These are phyloP conservation scores for Neelides folsomi DNA, from an alignment of 2,888 invertebrate genomes.

Conservation along the genomic window DNA sequence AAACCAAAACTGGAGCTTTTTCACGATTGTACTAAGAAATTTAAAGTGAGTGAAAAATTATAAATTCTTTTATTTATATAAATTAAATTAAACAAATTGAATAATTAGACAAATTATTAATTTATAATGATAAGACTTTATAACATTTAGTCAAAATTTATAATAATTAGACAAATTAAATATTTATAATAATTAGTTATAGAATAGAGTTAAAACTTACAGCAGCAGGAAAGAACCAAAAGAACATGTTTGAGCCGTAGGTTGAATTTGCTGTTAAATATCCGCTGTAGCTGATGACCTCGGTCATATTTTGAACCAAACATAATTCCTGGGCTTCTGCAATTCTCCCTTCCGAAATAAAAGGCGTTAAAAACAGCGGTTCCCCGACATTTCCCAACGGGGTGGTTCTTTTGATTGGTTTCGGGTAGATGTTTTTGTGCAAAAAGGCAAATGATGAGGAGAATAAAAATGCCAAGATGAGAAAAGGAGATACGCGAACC, in stretches of 20 bases:
- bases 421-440: slow-evolving; percentile 20
- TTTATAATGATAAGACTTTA: no score
- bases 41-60: no score
- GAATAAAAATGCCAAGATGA: not conserved
- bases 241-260: slow-evolving; percentile 29
- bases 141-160: not conserved
- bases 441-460: slow-evolving; percentile 1
- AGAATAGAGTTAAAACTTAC: slow-evolving; percentile 23
- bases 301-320: slow-evolving; percentile 24
- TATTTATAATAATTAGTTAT: not conserved
- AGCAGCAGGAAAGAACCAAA: slow-evolving; percentile 31
- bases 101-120: no score
- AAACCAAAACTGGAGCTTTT: slow-evolving; percentile 40
- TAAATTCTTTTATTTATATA: no score
- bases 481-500: no score
- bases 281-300: slow-evolving; percentile 26
- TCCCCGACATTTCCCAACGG: slow-evolving; percentile 38
- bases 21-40: slow-evolving; percentile 25
- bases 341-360: slow-evolving; percentile 56
- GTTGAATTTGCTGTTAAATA: slow-evolving; percentile 28
- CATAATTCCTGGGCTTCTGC: slow-evolving; percentile 44
- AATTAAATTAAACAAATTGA: no score
- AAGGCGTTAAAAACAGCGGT: slow-evolving; percentile 62
- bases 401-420: slow-evolving; percentile 4
- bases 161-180: not conserved